Base-by-base conservation (phyloP, 2,113 vertebrate species). In the Aleadryas rufinucha region DNA sequence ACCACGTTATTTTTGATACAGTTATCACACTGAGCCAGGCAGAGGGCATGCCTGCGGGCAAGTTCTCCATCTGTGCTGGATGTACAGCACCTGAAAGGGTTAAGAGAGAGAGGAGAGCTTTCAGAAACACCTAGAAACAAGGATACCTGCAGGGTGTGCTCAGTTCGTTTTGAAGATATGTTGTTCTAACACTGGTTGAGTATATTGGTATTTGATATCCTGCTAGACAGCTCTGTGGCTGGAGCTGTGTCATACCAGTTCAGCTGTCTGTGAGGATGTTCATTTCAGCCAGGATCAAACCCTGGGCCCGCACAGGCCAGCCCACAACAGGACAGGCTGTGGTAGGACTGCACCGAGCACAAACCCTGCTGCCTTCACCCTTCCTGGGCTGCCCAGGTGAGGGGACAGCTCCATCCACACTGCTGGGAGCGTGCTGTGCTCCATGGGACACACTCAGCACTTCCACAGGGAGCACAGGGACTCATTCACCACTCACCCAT, bases 401-500 rank as follows among this genome's bases (percentile, higher is more conserved):
- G 39, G 27, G 44, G 33, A 41, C 47, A 75, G 87, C 35, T 71
- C 52, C 87, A 8, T 3, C 4, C 4, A 14, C 68, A 60, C 10
- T 5, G 7, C 28, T 7, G 28, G 54, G 68, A 80, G 24, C 27
- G 30, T 0, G 0, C 28, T 52, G 47, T 1, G 4, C 42, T 11
- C 65, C 4, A 0, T 2, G 19, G 45, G 45, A 37, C 37, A 60
- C 2, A 2, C 21, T 71, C 27, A 14, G 33, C 6, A 3, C 13
- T 35, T 75, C 47, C 3, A 0, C 33, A 41, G 35, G 13, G 23
- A 50, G 41, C 54, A 13, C 24, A 24, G 21, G 31, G 8, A 41
- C 39, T n/a, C 3, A 1, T 24, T 21, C 1, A 0, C 84, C 39
- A 24, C 47, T 9, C 0, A 1, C 28, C 63, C 65, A 41, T 0